Base-by-base conservation (phyloP, 2,888 invertebrate genomes). In the Thalpophila matura region DNA sequence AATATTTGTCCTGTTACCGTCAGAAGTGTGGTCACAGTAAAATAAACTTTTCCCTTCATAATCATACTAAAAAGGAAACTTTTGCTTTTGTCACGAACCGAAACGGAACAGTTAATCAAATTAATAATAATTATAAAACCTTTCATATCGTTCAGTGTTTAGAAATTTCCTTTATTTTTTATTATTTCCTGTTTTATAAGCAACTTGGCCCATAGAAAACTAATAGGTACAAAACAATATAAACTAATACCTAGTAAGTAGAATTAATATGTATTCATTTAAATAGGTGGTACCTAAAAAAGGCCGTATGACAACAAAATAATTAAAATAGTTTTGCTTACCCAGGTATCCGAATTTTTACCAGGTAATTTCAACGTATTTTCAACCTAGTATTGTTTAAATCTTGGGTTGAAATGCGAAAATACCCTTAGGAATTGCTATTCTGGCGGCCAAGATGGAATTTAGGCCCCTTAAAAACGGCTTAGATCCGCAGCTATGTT, bases 1-100 rank as follows among this genome's bases (percentile, higher is more conserved):
- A 67, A 73, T 79, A 75, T 79, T 81, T 81, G 76, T 78, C 62
- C 62, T 26, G 58, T 46, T 56, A 29, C 51, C 42, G 58, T 57
- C 72, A 72, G 65, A 77, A 77, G 74, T 82, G 83, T 80, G 85
- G 84, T 82, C 71, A 80, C 78, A 74, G 79, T 77, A 77, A 85
- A 71, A 82, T 74, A 78, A 81, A 83, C 73, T 80, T 83, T 80
- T 61, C 59, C 72, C 59, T 70, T 77, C 75, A 77, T 81, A 75
- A 70, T 56, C 16, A 60, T 43, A 24, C 62, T 63, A 55, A 58
- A 53, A 71, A 74, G 71, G 45, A 9, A 49, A 57, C 37, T 60
- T 61, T 45, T 58, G 56, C 38, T 60, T 45, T 67, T 50, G 58
- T 55, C 67, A 9, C 18, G 29, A n/a, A 24, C 16, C 14, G 12